Percentiles rank a stretch among this genome's conserved stretches.
phyloP scores from a whole-genome alignment of 2,797 vertebrate genomes.

The Pseudochaenichthys georgianus region DNA sequence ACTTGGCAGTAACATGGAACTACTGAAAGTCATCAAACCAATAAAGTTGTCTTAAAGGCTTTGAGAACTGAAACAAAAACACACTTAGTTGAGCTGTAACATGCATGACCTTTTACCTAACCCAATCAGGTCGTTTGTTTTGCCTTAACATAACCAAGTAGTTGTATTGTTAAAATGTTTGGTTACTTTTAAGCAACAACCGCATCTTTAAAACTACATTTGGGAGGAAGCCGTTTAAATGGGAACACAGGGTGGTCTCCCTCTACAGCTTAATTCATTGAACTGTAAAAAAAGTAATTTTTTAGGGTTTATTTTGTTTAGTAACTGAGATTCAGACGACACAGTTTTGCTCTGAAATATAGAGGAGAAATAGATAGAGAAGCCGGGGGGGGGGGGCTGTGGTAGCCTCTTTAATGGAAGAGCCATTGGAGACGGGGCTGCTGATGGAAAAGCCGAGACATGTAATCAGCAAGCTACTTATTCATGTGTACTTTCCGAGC shows the following conservation, averaged over 20 bases:
- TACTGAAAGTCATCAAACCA: no score
- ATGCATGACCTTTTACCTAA: no score
- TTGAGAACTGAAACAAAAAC: neutral
- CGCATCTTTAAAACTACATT: no score
- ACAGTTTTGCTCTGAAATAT: neutral
- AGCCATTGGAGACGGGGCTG: slow-evolving; percentile 42
- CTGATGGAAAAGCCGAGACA: slow-evolving; percentile 75
- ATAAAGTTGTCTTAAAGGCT: neutral
- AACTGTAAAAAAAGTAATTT: neutral
- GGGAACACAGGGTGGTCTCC: no score
- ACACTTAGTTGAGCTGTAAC: neutral
- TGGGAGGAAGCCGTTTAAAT: no score
- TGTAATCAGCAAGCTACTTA: slow-evolving; percentile 74
- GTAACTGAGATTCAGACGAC: neutral
- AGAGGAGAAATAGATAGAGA: slow-evolving; percentile 12
- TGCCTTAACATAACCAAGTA: no score
- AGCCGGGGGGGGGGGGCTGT: neutral
- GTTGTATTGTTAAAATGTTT: no score
- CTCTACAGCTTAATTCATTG: neutral
- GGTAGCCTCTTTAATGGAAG: no score
- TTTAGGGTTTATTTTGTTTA: neutral
- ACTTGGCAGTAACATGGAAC: neutral
- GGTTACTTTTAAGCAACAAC: no score
- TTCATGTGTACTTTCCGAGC: slow-evolving; percentile 67
- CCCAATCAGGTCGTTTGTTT: no score